Evolutionary conservation across 92 coral and sea anemone species (phyloP), one percentile per base, ranked within the genome.

Genomic region (Micromussa lordhowensis): DNA sequence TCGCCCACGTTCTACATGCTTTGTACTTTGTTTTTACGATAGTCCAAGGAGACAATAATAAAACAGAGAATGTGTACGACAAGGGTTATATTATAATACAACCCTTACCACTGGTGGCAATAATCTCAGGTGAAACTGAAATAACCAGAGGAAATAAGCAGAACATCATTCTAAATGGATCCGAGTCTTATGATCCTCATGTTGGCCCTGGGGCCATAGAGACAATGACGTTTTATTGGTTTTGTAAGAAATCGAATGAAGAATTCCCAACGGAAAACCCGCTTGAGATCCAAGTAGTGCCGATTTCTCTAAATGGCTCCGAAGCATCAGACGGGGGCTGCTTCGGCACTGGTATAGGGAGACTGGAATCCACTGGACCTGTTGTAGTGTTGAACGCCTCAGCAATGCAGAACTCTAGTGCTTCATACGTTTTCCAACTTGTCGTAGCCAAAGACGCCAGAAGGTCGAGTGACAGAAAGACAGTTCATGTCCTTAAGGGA

Each of bases 161-260:
- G 10, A 82, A 38, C 40, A 22, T 87, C 31, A 59, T 73, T 24
- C 35, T 91, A 1, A 73, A 91, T 78, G 94, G 88, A n/a, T 87
- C 94, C 17, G 55, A 36, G 82, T 91, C 94, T 9, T 78, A 80
- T 28, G 94, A 91, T 78, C 88, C 88, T 34, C 92, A 91, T 68
- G 88, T 68, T 72, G 84, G 91, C 28, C 80, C 53, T 1, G 59
- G 91, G 30, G 53, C 32, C 31, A 40, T 78, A 61, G 84, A 88
- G 29, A 32, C 55, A 34, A 9, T 79, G 29, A 87, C 38, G 32
- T 87, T 85, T 77, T 55, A 76, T 30, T 85, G 89, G 82, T 68
- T 85, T 36, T 85, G 82, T 22, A 85, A 26, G 75, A 68, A 10
- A 28, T 75, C 75, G 31, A 55, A 59, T 44, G 89, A 90, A 48